Conservation (phyloP, 1,140 invertebrate species). For the Neodiprion fabricii region DNA sequence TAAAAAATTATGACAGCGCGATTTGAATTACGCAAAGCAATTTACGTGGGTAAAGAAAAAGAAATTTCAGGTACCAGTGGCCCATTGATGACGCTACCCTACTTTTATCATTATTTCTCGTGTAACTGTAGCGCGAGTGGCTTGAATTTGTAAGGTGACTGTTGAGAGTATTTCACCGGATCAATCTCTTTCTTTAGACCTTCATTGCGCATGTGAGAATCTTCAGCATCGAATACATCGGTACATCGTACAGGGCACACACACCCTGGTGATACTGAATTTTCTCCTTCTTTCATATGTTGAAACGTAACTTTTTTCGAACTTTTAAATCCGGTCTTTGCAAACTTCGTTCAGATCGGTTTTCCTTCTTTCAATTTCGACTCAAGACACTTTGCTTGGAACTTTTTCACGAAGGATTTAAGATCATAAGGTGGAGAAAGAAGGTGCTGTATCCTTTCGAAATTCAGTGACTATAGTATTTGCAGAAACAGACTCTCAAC, state of each 20-base stretch:
- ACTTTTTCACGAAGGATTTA: background rate
- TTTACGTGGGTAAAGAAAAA: too few relatives aligned
- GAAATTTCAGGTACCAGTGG: too few relatives aligned
- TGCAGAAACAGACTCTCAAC: background rate
- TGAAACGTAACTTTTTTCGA: background rate
- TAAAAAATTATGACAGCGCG: too few relatives aligned
- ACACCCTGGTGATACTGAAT: background rate
- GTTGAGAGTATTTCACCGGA: background rate
- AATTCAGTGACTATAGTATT: background rate
- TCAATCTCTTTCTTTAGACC: background rate
- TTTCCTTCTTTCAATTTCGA: background rate
- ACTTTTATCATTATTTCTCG: too few relatives aligned
- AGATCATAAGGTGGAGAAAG: background rate
- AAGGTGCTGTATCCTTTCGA: background rate
- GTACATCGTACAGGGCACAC: too few relatives aligned
- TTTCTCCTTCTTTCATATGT: background rate
- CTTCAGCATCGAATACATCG: background rate
- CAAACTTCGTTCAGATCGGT: background rate
- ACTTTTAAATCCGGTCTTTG: slow-evolving; percentile 1
- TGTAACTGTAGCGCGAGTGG: too few relatives aligned
- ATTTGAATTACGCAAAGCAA: too few relatives aligned
- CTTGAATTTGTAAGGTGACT: too few relatives aligned
- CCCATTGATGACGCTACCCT: too few relatives aligned
- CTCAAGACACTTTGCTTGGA: background rate
- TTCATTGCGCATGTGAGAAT: background rate